These are phyloP conservation scores for Holothuria glaberrima DNA, from an alignment of 35 echinoderm and acorn worm species.

Conservation along the genomic window DNA sequence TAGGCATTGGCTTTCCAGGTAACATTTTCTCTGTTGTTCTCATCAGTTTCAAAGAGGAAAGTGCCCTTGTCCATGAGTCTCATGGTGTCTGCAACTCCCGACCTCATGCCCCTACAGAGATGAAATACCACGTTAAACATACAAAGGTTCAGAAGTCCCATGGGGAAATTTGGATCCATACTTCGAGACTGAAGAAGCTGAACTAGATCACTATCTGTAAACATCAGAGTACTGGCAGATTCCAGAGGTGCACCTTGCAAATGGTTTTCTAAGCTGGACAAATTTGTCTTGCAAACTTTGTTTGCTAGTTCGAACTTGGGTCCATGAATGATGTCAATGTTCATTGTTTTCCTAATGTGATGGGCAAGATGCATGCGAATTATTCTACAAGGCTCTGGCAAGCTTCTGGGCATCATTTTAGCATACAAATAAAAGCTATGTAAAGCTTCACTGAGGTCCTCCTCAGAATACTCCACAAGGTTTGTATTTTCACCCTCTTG, in stretches of 20 bases:
- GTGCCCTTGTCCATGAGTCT: constrained; percentile 52
- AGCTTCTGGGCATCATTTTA: constrained; percentile 18
- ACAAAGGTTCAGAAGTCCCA: constrained; percentile 47
- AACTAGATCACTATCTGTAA: constrained; percentile 1
- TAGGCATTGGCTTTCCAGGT: constrained; percentile 23
- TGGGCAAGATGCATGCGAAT: constrained; percentile 45
- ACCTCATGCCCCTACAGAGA: constrained; percentile 27
- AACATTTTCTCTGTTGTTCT: constrained; percentile 35
- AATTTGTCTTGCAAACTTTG: constrained; percentile 45
- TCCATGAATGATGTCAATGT: constrained; percentile 39
- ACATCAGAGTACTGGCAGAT: not conserved
- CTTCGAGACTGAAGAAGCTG: constrained; percentile 13
- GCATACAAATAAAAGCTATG: constrained; percentile 37
- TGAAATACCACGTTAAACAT: constrained; percentile 55
- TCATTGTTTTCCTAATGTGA: constrained; percentile 4
- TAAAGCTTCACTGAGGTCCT: not conserved
- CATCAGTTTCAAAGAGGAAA: constrained; percentile 41
- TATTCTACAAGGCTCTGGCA: constrained; percentile 37
- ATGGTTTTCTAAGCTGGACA: constrained; percentile 12
- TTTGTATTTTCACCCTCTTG: constrained; percentile 30
- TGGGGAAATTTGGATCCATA: constrained; percentile 29
- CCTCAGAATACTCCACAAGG: constrained; percentile 4
- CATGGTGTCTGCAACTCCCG: not conserved
- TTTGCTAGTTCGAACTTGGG: constrained; percentile 39
- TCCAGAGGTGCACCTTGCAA: constrained; percentile 18